Base-by-base conservation (phyloP, 2,888 invertebrate genomes). In the Apamea anceps region DNA sequence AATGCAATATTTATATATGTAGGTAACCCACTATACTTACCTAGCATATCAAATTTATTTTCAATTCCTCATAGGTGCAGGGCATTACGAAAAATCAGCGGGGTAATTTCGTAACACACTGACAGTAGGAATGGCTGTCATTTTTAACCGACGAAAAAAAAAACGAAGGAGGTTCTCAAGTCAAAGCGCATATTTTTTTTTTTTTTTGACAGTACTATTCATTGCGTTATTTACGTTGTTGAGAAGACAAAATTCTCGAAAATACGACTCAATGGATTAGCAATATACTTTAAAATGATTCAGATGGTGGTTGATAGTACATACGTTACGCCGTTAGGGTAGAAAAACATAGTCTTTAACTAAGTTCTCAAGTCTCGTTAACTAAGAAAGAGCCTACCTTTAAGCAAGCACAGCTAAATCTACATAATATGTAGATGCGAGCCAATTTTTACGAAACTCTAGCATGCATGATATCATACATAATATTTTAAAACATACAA, bases 371-470 rank as follows among this genome's bases (percentile, higher is more conserved):
- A 8, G 15, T n/a, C 28, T 57, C 21, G 2, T 32, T 48, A 28
- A 37, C 60, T 37, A 71, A 25, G 63, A 42, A 80, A 86, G 85
- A 77, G 67, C 83, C 42, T 80, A 72, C 81, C 85, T 82, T 84
- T 81, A 88, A 87, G 85, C 85, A 85, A 87, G 85, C 86, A 85
- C 89, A 85, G 90, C 89, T 82, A 90, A 92, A 94, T 95, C 93
- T 94, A 87, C 94, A 95, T 95, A 94, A 85, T 94, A 95, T 95
- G 95, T 88, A 93, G 93, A 95, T 95, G 90, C 77, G 84, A 86
- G 84, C 88, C 92, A 91, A 93, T 92, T 93, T 93, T 93, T 90
- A 91, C 89, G 82, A 88, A 88, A 84, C 85, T 77, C 85, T 75
- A 82, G 84, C 84, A 79, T 85, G 84, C 82, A 81, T 85, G 85